phyloP scores from a whole-genome alignment of 2,888 invertebrate species.

The Carterocephalus palaemon region DNA sequence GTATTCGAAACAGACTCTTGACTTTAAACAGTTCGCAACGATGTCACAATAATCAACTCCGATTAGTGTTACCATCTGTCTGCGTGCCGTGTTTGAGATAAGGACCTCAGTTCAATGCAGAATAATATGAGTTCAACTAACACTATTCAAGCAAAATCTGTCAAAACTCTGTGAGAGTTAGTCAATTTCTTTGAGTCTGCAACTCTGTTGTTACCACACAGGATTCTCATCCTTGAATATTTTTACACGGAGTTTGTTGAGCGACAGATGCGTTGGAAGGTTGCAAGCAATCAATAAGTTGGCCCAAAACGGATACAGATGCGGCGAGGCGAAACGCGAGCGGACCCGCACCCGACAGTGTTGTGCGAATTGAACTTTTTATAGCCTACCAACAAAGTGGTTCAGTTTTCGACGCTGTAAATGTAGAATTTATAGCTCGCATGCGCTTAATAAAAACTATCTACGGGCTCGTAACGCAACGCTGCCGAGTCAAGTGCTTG shows the following conservation, averaged over 20 bases:
- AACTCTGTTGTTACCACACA: constrained; percentile 38
- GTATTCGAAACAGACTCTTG: constrained; percentile 47
- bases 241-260: constrained; percentile 41
- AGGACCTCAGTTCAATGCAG: constrained; percentile 26
- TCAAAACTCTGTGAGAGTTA: constrained; percentile 44
- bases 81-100: constrained; percentile 33
- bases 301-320: constrained; percentile 57
- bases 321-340: constrained; percentile 49
- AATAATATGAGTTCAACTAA: constrained; percentile 39
- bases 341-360: constrained; percentile 49
- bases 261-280: constrained; percentile 41
- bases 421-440: constrained; percentile 62
- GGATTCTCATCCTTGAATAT: constrained; percentile 46
- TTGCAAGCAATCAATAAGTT: constrained; percentile 44
- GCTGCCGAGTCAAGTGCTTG: constrained; percentile 37
- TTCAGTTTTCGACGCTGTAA: constrained; percentile 57
- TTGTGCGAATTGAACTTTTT: constrained; percentile 62
- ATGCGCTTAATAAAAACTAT: constrained; percentile 61
- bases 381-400: constrained; percentile 60
- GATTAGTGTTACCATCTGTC: constrained; percentile 40
- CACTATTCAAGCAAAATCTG: constrained; percentile 54
- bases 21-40: constrained; percentile 42
- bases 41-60: constrained; percentile 51
- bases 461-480: constrained; percentile 41
- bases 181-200: constrained; percentile 44